Conservation (phyloP, 2,888 invertebrate species). For the Lobophora halterata region DNA sequence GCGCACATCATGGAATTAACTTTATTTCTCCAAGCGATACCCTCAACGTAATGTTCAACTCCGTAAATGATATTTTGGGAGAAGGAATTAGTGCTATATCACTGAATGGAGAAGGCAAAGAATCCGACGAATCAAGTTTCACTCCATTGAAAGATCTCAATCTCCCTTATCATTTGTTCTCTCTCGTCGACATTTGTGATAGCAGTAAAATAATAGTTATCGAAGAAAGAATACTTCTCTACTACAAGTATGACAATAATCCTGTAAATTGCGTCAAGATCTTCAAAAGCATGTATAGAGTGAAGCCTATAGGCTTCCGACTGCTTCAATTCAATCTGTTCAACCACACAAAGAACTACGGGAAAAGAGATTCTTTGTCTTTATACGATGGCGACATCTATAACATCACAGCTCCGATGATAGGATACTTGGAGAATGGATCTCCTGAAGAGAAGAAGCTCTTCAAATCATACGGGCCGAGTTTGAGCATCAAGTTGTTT, state of each 20-base stretch:
- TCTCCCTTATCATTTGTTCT: slow-evolving; percentile 95
- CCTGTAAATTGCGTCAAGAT: slow-evolving; percentile 99
- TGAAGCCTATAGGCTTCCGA: slow-evolving; percentile 94
- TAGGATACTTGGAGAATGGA: slow-evolving; percentile 87
- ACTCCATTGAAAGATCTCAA: slow-evolving; percentile 89
- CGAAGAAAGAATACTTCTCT: slow-evolving; percentile 93
- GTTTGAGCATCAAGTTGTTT: slow-evolving; percentile 93
- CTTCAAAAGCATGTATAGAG: slow-evolving; percentile 91
- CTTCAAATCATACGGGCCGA: slow-evolving; percentile 87
- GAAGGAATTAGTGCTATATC: slow-evolving; percentile 94
- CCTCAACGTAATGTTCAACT: slow-evolving; percentile 87
- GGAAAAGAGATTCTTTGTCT: slow-evolving; percentile 90
- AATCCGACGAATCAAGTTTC: slow-evolving; percentile 93
- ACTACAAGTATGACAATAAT: slow-evolving; percentile 98
- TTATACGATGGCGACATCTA: slow-evolving; percentile 96
- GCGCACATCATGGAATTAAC: slow-evolving; percentile 95
- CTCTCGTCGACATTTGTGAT: slow-evolving; percentile 97
- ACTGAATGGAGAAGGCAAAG: slow-evolving; percentile 94
- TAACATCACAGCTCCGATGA: slow-evolving; percentile 87
- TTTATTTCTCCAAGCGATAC: slow-evolving; percentile 93
- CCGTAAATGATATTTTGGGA: slow-evolving; percentile 90
- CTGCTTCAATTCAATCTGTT: slow-evolving; percentile 95
- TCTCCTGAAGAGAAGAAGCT: slow-evolving; percentile 87
- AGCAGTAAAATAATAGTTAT: slow-evolving; percentile 94
- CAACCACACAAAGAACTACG: slow-evolving; percentile 90